Evolutionary conservation across 2,797 vertebrate species (phyloP).

Genomic region (Gallirallus australis): DNA sequence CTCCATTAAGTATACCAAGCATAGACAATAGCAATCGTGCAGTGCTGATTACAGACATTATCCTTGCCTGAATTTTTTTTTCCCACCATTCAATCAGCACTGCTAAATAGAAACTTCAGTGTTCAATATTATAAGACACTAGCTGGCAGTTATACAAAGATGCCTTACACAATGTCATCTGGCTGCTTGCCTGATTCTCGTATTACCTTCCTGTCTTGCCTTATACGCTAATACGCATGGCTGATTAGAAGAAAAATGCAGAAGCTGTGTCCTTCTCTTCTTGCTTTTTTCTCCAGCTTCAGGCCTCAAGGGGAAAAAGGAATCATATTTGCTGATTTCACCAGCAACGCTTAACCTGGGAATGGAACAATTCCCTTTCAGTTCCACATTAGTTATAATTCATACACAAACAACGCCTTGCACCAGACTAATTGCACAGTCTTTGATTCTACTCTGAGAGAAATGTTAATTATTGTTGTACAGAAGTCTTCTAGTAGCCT

Average conservation of each 20-base stretch:
- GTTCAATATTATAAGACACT: conserved; percentile 58
- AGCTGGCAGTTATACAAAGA: conserved; percentile 50
- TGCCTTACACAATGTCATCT: conserved; percentile 44
- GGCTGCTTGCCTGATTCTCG: conserved; percentile 29
- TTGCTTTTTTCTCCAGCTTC: conserved; percentile 54
- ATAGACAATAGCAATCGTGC: conserved; percentile 64
- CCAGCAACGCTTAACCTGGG: conserved; percentile 41
- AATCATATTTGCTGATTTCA: conserved; percentile 57
- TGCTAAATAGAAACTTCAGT: conserved; percentile 65
- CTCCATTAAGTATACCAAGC: conserved; percentile 72
- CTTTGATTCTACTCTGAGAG: conserved; percentile 39
- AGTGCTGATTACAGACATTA: conserved; percentile 75
- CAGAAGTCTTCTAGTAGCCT: neutral
- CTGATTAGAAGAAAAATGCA: conserved; percentile 49
- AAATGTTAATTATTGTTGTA: conserved; percentile 11
- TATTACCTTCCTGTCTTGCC: conserved; percentile 39
- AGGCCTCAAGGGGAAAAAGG: conserved; percentile 49
- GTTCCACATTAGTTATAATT: conserved; percentile 22
- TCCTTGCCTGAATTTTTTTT: conserved; percentile 67
- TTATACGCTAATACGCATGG: conserved; percentile 45
- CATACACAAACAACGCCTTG: conserved; percentile 23
- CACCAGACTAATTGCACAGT: conserved; percentile 6
- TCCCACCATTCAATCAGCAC: conserved; percentile 74
- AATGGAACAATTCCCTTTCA: conserved; percentile 4
- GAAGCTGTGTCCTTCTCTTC: conserved; percentile 49